Evolutionary conservation across 2,113 vertebrate species (phyloP).

Genomic region (Etia nguti): DNA sequence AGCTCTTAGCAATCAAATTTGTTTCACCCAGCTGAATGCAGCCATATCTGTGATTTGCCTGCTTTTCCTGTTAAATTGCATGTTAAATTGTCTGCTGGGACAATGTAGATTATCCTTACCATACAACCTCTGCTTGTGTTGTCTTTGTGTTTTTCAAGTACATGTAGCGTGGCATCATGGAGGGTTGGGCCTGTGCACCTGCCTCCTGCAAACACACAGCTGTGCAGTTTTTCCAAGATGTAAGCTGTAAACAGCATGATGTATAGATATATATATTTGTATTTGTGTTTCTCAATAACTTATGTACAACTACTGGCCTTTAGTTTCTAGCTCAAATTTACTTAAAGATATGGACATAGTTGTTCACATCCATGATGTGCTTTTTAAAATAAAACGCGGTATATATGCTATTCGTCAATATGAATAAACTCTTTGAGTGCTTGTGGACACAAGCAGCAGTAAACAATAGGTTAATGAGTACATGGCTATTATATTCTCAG

Average conservation of each 20-base stretch:
- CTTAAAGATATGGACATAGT: background rate
- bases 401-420: constrained; percentile 37
- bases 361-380: constrained; percentile 22
- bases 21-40: too few species aligned
- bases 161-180: constrained; percentile 81
- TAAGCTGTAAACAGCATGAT: constrained; percentile 61
- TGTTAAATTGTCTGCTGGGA: background rate
- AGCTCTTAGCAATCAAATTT: background rate
- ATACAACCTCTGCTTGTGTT: background rate
- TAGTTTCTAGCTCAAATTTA: background rate
- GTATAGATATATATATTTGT: background rate
- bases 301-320: background rate
- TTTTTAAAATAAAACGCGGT: constrained; percentile 9
- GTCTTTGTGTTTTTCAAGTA: constrained; percentile 67
- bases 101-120: background rate
- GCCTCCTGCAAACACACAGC: constrained; percentile 61
- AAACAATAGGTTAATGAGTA: background rate
- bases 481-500: background rate
- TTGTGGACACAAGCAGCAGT: constrained; percentile 58
- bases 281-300: background rate
- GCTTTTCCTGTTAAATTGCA: background rate
- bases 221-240: constrained; percentile 80
- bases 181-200: constrained; percentile 49
- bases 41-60: background rate
- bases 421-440: constrained; percentile 82